Percentiles rank a stretch among this genome's conserved stretches.
These are phyloP conservation scores for Artibeus lituratus DNA, from an alignment of 2,797 vertebrate species.

Conservation along the genomic window DNA sequence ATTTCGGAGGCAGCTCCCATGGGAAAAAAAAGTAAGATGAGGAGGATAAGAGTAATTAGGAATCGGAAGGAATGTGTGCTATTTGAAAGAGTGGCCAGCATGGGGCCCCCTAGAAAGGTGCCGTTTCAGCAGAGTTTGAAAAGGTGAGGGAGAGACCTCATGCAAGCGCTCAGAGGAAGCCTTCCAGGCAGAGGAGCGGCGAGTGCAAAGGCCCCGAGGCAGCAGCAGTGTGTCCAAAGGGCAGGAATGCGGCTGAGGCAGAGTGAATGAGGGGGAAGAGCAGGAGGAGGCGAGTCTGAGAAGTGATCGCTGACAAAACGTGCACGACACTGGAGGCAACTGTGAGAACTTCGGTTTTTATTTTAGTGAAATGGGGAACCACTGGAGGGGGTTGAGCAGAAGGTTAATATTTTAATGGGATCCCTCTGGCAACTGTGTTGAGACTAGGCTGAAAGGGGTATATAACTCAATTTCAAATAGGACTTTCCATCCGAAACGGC, in stretches of 20 bases:
- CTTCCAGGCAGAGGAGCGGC: background rate
- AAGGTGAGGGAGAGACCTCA: background rate
- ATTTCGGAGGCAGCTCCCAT: background rate
- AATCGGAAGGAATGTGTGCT: background rate
- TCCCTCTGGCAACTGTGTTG: background rate
- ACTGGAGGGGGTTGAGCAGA: background rate
- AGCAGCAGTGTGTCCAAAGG: background rate
- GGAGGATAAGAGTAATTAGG: background rate
- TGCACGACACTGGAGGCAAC: background rate
- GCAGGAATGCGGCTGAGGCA: background rate
- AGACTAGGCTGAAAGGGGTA: background rate
- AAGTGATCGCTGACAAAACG: background rate
- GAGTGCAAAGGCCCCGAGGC: background rate
- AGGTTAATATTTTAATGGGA: background rate
- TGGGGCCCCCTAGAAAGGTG: background rate
- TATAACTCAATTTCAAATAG: background rate
- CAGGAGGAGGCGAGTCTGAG: background rate
- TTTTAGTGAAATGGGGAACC: background rate
- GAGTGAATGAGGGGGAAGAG: background rate
- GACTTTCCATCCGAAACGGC: background rate
- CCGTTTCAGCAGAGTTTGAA: background rate
- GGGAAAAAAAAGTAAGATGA: background rate
- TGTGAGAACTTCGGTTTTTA: background rate
- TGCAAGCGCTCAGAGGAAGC: background rate
- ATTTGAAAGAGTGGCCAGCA: background rate